phyloP scores from a whole-genome alignment of 2,797 vertebrate genomes.

The Sebastes cheni region DNA sequence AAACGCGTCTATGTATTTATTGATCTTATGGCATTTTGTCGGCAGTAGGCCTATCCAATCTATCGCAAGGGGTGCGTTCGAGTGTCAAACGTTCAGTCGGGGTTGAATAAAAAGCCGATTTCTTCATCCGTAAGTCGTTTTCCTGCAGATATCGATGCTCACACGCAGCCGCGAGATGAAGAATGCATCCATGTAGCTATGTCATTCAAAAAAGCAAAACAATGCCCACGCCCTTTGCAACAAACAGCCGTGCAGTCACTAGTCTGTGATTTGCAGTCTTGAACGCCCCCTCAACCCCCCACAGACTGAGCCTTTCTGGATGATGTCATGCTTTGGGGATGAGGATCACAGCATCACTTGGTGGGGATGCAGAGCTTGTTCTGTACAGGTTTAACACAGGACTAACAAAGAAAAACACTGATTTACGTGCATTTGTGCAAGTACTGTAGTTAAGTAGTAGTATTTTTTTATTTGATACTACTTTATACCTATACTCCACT shows the following conservation, averaged over 20 bases:
- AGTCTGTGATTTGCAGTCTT: slow-evolving; percentile 20
- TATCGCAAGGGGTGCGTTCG: slow-evolving; percentile 29
- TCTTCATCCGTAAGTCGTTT: slow-evolving; percentile 2
- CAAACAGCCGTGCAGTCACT: slow-evolving; percentile 10
- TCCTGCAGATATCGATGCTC: slow-evolving; percentile 1
- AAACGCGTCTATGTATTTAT: not conserved
- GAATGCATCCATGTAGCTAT: not conserved
- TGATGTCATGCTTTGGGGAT: slow-evolving; percentile 70
- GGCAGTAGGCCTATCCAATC: not conserved
- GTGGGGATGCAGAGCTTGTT: not conserved
- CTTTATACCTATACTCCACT: too few species aligned
- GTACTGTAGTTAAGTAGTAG: not conserved
- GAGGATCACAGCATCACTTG: slow-evolving; percentile 25
- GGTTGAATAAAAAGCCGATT: not conserved
- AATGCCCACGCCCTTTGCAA: slow-evolving; percentile 44
- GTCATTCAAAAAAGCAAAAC: not conserved
- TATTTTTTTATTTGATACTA: too few species aligned
- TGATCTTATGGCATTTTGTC: slow-evolving; percentile 26
- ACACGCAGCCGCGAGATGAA: not conserved
- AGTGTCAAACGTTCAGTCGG: slow-evolving; percentile 3
- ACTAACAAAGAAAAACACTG: not conserved
- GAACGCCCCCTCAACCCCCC: slow-evolving; percentile 26
- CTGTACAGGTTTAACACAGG: not conserved
- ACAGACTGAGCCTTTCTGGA: slow-evolving; percentile 7
- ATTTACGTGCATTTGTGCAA: not conserved